These are phyloP conservation scores for Parnassius smintheus DNA, from an alignment of 2,888 invertebrate species.

Conservation along the genomic window DNA sequence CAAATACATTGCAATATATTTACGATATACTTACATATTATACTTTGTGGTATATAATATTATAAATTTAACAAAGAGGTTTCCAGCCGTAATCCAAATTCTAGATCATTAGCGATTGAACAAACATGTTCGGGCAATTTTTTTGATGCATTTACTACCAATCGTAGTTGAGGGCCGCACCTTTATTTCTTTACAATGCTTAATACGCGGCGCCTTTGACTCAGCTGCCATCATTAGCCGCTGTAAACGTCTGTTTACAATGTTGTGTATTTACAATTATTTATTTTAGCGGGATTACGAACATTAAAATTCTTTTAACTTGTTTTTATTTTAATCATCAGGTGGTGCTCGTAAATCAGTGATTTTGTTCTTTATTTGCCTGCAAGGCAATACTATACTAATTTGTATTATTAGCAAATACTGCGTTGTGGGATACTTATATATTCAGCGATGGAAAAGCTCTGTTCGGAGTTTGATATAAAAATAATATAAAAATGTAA, in stretches of 20 bases:
- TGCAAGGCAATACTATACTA: no score
- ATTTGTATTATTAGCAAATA: no score
- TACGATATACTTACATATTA: no score
- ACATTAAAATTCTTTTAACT: slow-evolving; percentile 16
- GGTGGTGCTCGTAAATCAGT: neutral
- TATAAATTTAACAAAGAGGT: no score
- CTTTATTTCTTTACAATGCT: slow-evolving; percentile 60
- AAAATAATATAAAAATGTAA: no score
- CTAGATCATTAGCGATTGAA: slow-evolving; percentile 30
- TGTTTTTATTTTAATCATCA: slow-evolving; percentile 6
- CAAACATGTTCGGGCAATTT: slow-evolving; percentile 42
- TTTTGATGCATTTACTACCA: slow-evolving; percentile 42
- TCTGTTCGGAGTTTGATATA: no score
- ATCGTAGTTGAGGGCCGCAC: slow-evolving; percentile 33
- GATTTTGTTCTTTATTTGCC: neutral
- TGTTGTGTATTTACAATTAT: slow-evolving; percentile 30
- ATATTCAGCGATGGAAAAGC: no score
- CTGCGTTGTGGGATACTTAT: no score
- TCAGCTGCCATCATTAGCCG: slow-evolving; percentile 32
- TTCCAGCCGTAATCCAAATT: slow-evolving; percentile 18
- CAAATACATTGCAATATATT: no score
- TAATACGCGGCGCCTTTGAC: slow-evolving; percentile 54
- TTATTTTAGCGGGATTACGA: slow-evolving; percentile 18
- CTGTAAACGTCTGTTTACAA: slow-evolving; percentile 44
- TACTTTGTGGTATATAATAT: no score